phyloP scores from a whole-genome alignment of 2,797 vertebrate species.

The Iguana delicatissima region DNA sequence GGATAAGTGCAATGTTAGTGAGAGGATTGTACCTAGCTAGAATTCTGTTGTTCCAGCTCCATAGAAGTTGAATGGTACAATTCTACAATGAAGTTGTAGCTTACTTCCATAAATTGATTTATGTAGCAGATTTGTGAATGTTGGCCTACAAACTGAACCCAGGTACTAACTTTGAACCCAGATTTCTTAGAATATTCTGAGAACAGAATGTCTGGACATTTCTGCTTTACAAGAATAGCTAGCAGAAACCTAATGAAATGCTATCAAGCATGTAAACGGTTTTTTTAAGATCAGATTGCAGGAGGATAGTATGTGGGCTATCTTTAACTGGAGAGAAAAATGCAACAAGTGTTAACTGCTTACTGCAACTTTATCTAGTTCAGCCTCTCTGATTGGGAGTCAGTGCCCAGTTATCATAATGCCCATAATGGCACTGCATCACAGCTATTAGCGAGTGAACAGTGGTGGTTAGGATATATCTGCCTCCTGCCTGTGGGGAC shows the following conservation, averaged over 20 bases:
- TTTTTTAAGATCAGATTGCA: neutral
- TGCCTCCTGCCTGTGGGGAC: neutral
- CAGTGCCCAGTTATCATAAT: slow-evolving; percentile 10
- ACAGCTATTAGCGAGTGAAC: neutral
- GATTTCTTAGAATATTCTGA: neutral
- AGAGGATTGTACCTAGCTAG: neutral
- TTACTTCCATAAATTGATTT: neutral
- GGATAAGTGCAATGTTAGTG: neutral
- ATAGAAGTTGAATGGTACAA: neutral
- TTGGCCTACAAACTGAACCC: neutral
- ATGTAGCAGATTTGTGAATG: neutral
- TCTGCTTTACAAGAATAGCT: neutral
- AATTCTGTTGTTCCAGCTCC: neutral
- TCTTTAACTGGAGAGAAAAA: neutral
- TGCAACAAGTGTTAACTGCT: neutral
- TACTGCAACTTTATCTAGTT: neutral
- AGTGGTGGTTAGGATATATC: neutral
- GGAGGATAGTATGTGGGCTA: no score
- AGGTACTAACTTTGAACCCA: neutral
- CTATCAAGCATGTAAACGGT: neutral
- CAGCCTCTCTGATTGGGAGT: neutral
- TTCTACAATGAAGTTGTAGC: neutral
- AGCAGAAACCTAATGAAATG: neutral
- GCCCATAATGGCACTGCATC: neutral
- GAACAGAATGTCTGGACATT: neutral